These are phyloP conservation scores for Cyanoderma ruficeps DNA, from an alignment of 2,113 vertebrate genomes.

Conservation along the genomic window DNA sequence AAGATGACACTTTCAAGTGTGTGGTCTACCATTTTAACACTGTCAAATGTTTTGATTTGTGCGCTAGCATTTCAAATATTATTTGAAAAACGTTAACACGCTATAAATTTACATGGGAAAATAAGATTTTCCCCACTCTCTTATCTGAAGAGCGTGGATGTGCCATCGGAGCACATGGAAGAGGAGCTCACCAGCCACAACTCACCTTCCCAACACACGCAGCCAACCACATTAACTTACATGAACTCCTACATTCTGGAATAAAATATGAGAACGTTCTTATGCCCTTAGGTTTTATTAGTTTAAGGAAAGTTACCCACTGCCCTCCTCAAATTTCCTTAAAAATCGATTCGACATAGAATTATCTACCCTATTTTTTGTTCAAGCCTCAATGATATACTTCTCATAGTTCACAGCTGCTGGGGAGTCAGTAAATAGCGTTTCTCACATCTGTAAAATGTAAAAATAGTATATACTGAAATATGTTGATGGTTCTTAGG, in stretches of 20 bases:
- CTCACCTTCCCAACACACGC: background rate
- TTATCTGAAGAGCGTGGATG: background rate
- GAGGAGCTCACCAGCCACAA: background rate
- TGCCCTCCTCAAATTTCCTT: background rate
- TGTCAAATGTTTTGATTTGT: background rate
- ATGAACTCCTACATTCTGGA: background rate
- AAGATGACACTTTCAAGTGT: background rate
- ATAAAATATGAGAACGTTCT: background rate
- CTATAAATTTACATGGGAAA: rapidly evolving
- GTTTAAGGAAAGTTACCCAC: background rate
- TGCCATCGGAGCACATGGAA: background rate
- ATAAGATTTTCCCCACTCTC: background rate
- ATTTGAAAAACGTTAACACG: background rate
- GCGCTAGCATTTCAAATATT: background rate
- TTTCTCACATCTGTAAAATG: background rate
- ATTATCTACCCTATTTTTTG: background rate
- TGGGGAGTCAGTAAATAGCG: background rate
- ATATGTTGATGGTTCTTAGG: background rate
- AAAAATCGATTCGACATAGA: background rate
- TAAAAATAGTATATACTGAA: background rate
- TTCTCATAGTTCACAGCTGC: background rate
- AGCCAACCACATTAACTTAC: background rate
- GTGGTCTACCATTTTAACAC: background rate
- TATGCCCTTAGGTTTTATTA: rapidly evolving
- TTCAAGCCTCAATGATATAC: background rate